Conservation (phyloP, 2,797 vertebrate species). For the Calcarius lapponicus region DNA sequence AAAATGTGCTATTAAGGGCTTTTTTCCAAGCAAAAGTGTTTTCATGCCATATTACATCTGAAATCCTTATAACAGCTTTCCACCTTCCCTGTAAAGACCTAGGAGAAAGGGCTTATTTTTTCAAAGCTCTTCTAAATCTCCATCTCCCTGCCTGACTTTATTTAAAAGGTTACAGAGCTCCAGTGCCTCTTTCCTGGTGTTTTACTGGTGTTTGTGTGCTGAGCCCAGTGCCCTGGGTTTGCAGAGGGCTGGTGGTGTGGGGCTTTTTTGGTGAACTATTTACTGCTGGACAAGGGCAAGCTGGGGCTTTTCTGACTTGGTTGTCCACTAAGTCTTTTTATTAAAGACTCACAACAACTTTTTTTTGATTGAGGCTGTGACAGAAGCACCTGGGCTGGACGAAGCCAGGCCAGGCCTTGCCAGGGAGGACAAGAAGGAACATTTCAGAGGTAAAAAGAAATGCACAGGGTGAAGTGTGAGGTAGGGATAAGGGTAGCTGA, state of each 20-base stretch:
- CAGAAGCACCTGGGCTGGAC: neutral
- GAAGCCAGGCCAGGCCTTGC: neutral
- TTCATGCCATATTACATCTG: neutral
- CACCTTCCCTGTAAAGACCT: neutral
- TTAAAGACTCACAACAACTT: neutral
- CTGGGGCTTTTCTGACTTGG: neutral
- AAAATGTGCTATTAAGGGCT: rapidly evolving
- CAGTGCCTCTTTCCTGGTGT: neutral
- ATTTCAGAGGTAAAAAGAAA: neutral
- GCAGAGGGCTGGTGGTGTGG: neutral
- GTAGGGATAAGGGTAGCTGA: too few relatives aligned
- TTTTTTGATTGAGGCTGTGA: neutral
- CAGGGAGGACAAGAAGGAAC: neutral
- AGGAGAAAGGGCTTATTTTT: neutral
- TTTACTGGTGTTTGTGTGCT: neutral
- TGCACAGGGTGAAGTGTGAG: neutral
- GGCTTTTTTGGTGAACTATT: neutral
- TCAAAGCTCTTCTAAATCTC: neutral
- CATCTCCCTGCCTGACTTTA: neutral
- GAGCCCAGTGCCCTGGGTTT: neutral
- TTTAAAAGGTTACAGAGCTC: neutral
- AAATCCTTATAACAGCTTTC: neutral
- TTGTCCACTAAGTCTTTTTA: neutral
- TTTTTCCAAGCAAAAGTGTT: neutral
- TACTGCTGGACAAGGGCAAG: neutral